Base-by-base conservation (phyloP, 2,888 invertebrate species). In the Idaea aversata region DNA sequence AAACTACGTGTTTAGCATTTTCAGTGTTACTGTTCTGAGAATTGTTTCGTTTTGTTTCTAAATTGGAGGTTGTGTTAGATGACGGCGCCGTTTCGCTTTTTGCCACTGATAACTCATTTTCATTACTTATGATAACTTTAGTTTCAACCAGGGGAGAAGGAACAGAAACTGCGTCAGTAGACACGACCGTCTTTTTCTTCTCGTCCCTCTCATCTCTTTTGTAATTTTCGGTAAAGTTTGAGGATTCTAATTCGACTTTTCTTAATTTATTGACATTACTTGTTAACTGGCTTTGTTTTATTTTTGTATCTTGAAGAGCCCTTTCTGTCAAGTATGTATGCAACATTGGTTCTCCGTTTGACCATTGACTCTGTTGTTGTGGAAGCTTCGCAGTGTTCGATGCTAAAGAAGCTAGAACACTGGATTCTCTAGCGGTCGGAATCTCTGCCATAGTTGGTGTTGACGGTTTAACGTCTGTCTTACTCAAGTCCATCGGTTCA, bases 261-360 rank as follows among this genome's bases (percentile, higher is more conserved):
- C 84, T 87, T 68, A 84, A 71, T 84, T 88, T 91, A 69, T 82
- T 86, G 70, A 87, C 78, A 70, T 77, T 88, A 67, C 85, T 82
- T 60, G 89, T 87, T 65, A 93, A 84, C 80, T 95, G 95, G 72
- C 94, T 95, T 81, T 95, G 95, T 83, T 96, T 96, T 67, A 96
- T 95, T 84, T 95, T 95, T 58, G 95, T 94, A 80, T 96, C 95
- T 79, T 95, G 93, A 62, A 96, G 88, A 15, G 96, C 95, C 78
- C 95, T 93, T 79, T 96, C 96, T 1, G 95, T 96, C 63, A 96
- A 92, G 84, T 96, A 96, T 0, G 95, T 95, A 72, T 96, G 96
- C 64, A 96, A 86, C 93, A 96, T 94, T 5, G 94, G 94, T 71
- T 95, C 95, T 57, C 95, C 95, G 65, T 93, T 91, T 25, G 91